Percentiles rank a stretch among this genome's conserved stretches.
phyloP scores from a whole-genome alignment of 2,888 invertebrate species.

The Caenorhabditis sp. region DNA sequence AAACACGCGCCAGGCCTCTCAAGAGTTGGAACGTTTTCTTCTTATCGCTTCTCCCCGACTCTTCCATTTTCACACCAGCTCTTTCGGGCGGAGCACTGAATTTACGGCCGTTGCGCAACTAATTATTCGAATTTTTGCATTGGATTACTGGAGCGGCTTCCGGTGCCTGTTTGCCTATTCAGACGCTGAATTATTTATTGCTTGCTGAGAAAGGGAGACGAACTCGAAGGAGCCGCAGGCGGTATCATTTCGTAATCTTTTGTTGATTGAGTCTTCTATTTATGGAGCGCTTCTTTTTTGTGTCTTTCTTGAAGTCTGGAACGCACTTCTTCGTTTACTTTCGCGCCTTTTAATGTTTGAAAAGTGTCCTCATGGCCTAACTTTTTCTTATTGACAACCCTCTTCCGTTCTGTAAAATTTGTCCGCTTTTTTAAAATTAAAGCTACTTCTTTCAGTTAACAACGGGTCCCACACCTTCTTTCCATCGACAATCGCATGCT shows the following conservation, averaged over 20 bases:
- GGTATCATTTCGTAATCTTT: conserved; percentile 21
- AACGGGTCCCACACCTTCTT: conserved; percentile 31
- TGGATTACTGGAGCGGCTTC: background rate
- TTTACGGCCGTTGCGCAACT: background rate
- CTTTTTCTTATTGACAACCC: background rate
- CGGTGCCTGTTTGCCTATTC: background rate
- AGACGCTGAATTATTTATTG: conserved; percentile 6
- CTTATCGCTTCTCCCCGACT: conserved; percentile 19
- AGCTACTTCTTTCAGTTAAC: background rate
- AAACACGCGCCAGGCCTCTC: conserved; percentile 37
- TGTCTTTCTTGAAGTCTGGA: no score
- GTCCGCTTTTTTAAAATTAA: background rate
- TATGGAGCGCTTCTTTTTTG: background rate
- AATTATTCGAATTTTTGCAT: background rate
- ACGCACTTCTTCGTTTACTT: no score
- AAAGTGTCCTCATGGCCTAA: background rate
- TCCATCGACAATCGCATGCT: conserved; percentile 15
- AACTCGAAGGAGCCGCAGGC: conserved; percentile 6
- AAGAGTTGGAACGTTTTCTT: conserved; percentile 29
- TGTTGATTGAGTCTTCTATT: conserved; percentile 4
- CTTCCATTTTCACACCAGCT: conserved; percentile 15
- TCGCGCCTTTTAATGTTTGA: no score
- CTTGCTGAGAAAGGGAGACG: background rate
- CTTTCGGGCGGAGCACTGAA: background rate
- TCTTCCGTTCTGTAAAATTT: background rate